phyloP scores from a whole-genome alignment of 2,888 invertebrate species.

The Drosophila stalkeri region DNA sequence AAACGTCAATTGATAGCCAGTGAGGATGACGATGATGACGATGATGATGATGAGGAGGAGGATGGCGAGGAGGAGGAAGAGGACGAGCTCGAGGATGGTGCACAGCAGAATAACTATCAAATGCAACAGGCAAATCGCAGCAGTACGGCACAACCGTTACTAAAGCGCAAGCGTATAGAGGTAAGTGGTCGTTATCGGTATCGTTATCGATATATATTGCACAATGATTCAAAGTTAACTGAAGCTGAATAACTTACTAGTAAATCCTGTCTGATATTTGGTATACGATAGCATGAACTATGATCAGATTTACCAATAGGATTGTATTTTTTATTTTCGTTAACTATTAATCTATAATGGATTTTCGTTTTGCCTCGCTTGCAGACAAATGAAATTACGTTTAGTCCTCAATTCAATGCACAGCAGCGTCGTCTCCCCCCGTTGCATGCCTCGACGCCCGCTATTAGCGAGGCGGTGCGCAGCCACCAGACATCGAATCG shows the following conservation, averaged over 20 bases:
- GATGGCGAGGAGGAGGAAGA: constrained; percentile 54
- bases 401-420: constrained; percentile 50
- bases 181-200: constrained; percentile 22
- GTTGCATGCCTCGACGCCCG: constrained; percentile 51
- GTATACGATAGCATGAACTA: too few relatives aligned
- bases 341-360: background rate
- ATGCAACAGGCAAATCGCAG: constrained; percentile 28
- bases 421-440: constrained; percentile 59
- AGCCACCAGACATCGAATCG: constrained; percentile 39
- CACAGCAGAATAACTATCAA: constrained; percentile 10
- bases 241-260: too few relatives aligned
- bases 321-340: background rate
- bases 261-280: too few relatives aligned
- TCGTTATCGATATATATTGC: background rate
- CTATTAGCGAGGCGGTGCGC: constrained; percentile 40
- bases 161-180: constrained; percentile 36
- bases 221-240: background rate
- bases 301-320: background rate
- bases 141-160: constrained; percentile 23
- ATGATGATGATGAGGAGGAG: constrained; percentile 53
- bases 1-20: constrained; percentile 31
- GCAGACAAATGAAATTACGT: constrained; percentile 37
- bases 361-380: background rate
- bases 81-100: constrained; percentile 66
- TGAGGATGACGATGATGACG: constrained; percentile 52